Evolutionary conservation across 1,140 invertebrate species (phyloP).

Genomic region (Drosophila pachea): DNA sequence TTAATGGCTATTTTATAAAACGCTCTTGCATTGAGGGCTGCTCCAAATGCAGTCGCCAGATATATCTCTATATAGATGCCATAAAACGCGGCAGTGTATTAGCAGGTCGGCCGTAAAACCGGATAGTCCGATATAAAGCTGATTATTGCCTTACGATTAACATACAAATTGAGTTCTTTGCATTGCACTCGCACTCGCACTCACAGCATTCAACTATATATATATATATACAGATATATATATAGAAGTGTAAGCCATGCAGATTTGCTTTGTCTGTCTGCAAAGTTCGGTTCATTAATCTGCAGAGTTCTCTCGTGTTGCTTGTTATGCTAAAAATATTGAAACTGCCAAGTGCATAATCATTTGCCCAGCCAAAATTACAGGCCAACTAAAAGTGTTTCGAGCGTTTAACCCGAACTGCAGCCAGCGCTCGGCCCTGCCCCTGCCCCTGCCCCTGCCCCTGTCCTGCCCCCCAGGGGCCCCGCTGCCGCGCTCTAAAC

Average conservation of each 20-base stretch:
- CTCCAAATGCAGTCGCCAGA: neutral
- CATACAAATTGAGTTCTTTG: slow-evolving; percentile 1
- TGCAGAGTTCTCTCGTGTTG: slow-evolving; percentile 28
- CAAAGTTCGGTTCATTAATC: slow-evolving; percentile 55
- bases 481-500: neutral
- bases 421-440: slow-evolving; percentile 1
- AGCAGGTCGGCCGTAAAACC: neutral
- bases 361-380: slow-evolving; percentile 56
- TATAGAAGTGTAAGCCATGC: too few species aligned
- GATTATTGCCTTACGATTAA: neutral
- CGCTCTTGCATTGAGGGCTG: neutral
- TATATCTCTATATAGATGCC: neutral
- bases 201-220: neutral
- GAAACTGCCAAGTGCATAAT: slow-evolving; percentile 70
- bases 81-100: neutral
- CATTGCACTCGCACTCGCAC: slow-evolving; percentile 7
- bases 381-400: slow-evolving; percentile 53
- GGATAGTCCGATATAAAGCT: neutral
- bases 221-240: neutral
- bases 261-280: slow-evolving; percentile 24
- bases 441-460: neutral
- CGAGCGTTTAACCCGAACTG: slow-evolving; percentile 37
- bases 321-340: slow-evolving; percentile 68
- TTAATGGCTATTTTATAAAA: slow-evolving; percentile 54
- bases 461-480: neutral